Evolutionary conservation across 2,888 invertebrate species (phyloP), one percentile per base, ranked within the genome.

Genomic region (Cosmia pyralina): DNA sequence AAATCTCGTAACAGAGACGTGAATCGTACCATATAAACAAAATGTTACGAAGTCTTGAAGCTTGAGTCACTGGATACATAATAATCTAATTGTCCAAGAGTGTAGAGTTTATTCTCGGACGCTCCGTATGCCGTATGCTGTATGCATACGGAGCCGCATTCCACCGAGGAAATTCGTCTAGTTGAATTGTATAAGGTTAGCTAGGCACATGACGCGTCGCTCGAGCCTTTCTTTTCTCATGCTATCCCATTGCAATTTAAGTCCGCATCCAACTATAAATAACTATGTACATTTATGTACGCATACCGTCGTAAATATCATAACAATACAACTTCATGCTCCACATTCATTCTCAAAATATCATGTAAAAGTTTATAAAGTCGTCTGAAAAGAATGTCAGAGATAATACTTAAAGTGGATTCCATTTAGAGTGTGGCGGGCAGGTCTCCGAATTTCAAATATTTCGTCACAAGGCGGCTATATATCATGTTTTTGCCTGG

Each of bases 401-500:
- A 92, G 92, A 92, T 93, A 92, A 93, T 93, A 93, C 93, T 92
- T 87, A 90, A 93, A 93, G 91, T 92, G 89, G 92, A 93, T 93
- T 93, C 94, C 93, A 91, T 94, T 93, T 90, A 92, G 91, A 93
- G 93, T 92, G 94, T 93, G 93, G 93, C 93, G 90, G 92, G 92
- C 94, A 92, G 94, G 93, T 93, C 92, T 92, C 93, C 90, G 91
- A 93, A 94, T 93, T 92, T 94, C 89, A 94, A 95, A 95, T 95
- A 94, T 94, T 94, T 95, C 94, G 95, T 95, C 95, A 95, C 94
- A 94, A 94, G 93, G 91, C 91, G 90, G 90, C 94, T 92, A 95
- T 96, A 95, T 94, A 95, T 95, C 94, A 95, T 95, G 96, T 96
- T 96, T 96, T 96, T 95, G 96, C 94, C 90, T 82, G 88, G 86